Base-by-base conservation (phyloP, 2,888 invertebrate species). In the Hedychridium roseum region DNA sequence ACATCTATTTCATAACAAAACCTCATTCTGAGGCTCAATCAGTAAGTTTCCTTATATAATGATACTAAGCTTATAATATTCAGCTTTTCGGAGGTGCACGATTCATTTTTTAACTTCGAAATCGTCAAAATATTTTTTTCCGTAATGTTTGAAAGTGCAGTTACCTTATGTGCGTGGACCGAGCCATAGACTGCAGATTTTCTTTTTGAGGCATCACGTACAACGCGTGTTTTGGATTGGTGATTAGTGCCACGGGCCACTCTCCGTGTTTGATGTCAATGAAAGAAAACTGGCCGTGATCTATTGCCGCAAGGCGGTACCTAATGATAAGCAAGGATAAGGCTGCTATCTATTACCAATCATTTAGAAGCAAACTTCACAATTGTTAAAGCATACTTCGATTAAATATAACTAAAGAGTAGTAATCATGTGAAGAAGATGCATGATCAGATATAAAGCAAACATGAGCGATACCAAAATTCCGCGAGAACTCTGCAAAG, bases 251-350 rank as follows among this genome's bases (percentile, higher is more conserved):
- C 17, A 92, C 81, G 5, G 95, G 95, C 93, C 93, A 94, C 11
- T 84, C 80, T 55, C 86, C 83, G 73, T 91, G 88, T 58, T 82
- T 82, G 40, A 89, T 82, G 79, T 95, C 95, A 45, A 86, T 81
- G 80, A 95, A 94, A 20, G 94, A 91, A 73, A 95, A 88, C 59
- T 92, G 80, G 34, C 93, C 94, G 78, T 94, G 91, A 79, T 96
- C 95, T 59, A 95, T 85, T n/a, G 90, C 94, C 54, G 87, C 85
- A 38, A 95, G 75, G 27, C 95, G 85, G 80, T 84, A 93, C 74
- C 90, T 90, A 73, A n/a, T n/a, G n/a, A n/a, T n/a, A n/a, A n/a
- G n/a, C n/a, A n/a, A n/a, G n/a, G n/a, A n/a, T n/a, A 11, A 45
- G n/a, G 16, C 15, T 21, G 4, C 16, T 7, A 2, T 31, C 14